Evolutionary conservation across 2,113 vertebrate genomes (phyloP).

Genomic region (Pyxicephalus adspersus): DNA sequence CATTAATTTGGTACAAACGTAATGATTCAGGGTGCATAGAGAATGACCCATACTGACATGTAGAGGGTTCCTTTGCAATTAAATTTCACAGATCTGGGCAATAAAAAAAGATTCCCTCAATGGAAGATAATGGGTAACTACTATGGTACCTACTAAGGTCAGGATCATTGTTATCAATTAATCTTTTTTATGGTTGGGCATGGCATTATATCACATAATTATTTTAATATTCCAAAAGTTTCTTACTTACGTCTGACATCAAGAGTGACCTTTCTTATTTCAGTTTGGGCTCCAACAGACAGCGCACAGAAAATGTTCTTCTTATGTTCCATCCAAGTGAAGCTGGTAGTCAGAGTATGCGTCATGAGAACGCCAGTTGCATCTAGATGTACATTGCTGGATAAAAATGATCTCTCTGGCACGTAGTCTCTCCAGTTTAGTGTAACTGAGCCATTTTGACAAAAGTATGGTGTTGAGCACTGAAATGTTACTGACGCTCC

Average conservation of each 20-base stretch:
- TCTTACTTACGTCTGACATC: conserved; percentile 68
- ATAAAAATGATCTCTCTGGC: neutral
- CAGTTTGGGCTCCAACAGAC: neutral
- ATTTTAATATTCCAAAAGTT: neutral
- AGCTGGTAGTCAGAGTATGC: conserved; percentile 59
- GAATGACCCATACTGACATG: too few species aligned
- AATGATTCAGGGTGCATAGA: too few species aligned
- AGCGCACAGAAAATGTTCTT: conserved; percentile 63
- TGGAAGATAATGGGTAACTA: too few species aligned
- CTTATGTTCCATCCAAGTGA: conserved; percentile 72
- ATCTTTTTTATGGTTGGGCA: neutral
- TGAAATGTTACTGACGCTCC: conserved; percentile 53
- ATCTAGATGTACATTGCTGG: conserved; percentile 44
- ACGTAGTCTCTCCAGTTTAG: conserved; percentile 69
- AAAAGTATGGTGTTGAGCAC: conserved; percentile 71
- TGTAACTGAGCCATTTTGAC: neutral
- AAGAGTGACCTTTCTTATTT: conserved; percentile 50
- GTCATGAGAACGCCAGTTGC: neutral
- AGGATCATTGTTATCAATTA: neutral
- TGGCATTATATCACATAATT: neutral
- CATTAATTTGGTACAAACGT: too few species aligned
- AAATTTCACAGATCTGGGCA: too few species aligned
- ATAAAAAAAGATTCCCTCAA: too few species aligned
- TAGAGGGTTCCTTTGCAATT: too few species aligned
- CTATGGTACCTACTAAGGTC: neutral